A percentile compares a stretch with the other conserved stretches of the same genome.
Evolutionary conservation across 2,888 invertebrate genomes (phyloP).

Genomic region (Carcina quercana): DNA sequence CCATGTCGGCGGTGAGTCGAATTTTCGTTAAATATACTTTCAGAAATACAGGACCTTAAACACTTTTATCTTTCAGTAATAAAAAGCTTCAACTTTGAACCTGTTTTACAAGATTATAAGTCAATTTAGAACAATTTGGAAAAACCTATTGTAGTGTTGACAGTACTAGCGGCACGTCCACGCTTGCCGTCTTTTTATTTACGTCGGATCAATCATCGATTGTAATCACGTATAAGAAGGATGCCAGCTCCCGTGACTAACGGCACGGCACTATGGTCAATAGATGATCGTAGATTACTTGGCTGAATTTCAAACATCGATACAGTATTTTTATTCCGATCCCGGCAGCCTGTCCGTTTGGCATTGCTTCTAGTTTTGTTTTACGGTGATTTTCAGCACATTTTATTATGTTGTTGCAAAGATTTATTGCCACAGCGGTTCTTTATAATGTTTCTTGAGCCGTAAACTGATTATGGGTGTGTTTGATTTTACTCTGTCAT

Average conservation of each 20-base stretch:
- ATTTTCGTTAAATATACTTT: too few relatives aligned
- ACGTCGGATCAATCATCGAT: constrained; percentile 25
- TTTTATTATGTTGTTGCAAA: constrained; percentile 6
- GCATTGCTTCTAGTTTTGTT: constrained; percentile 26
- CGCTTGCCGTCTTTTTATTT: too few relatives aligned
- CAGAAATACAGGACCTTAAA: too few relatives aligned
- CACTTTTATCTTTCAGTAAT: too few relatives aligned
- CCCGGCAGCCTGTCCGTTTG: constrained; percentile 16
- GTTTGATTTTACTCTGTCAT: too few relatives aligned
- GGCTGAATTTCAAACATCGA: constrained; percentile 55
- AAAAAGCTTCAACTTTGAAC: too few relatives aligned
- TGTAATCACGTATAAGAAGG: constrained; percentile 12
- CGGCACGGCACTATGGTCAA: constrained; percentile 30
- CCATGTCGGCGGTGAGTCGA: too few relatives aligned
- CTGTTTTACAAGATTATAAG: too few relatives aligned
- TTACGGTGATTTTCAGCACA: constrained; percentile 16
- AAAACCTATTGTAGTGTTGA: constrained; percentile 3
- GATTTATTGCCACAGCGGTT: constrained; percentile 14
- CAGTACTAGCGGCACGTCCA: too few relatives aligned
- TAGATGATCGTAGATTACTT: constrained; percentile 35
- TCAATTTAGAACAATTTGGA: too few relatives aligned
- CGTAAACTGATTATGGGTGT: too few relatives aligned
- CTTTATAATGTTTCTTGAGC: too few relatives aligned
- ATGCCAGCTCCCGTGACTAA: constrained; percentile 33
- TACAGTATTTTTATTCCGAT: constrained; percentile 31